Base-by-base conservation (phyloP, 2,113 vertebrate species). In the Chloroceryle aenea region DNA sequence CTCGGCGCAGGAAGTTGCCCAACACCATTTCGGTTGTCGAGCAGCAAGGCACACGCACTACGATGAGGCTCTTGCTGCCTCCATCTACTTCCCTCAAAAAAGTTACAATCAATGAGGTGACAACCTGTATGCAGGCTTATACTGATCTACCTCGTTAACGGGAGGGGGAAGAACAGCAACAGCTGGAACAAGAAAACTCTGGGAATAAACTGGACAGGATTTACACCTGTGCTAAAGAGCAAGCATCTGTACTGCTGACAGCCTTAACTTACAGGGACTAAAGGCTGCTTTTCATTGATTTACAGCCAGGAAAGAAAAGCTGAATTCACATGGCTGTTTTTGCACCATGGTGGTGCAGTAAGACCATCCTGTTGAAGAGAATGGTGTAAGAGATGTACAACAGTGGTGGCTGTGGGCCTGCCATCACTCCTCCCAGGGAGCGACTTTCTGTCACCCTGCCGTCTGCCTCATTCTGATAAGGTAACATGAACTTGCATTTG, bases 1-100 rank as follows among this genome's bases (percentile, higher is more conserved):
- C 40, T 14, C 5, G 2, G 71, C 1, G 15, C 94, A 96, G 95
- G 95, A 94, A 96, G 88, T 95, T 96, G 83, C 95, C 92, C 88
- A 96, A 96, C 95, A 81, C 83, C 64, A 10, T 26, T 50, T 47
- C 63, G 22, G 69, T 4, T 21, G 62, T 7, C 11, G 26, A 63
- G 48, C 0, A 0, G 63, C 2, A 6, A 32, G 53, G 85, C 45
- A 72, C 32, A n/a, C 1, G 2, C 21, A 4, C n/a, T 1, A 34
- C 80, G 61, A 73, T 8, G 10, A 50, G 74, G 38, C 43, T 47
- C 52, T 21, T 0, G 0, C 43, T 55, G 79, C 66, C 86, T 85
- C 73, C 20, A 14, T 27, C 68, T 21, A 14, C 85, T 36, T 82
- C 66, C 66, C 66, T 53, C 71, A 15, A 22, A 55, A 40, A 75